Conservation (phyloP, 1,140 invertebrate genomes). For the Hypothenemus hampei region DNA sequence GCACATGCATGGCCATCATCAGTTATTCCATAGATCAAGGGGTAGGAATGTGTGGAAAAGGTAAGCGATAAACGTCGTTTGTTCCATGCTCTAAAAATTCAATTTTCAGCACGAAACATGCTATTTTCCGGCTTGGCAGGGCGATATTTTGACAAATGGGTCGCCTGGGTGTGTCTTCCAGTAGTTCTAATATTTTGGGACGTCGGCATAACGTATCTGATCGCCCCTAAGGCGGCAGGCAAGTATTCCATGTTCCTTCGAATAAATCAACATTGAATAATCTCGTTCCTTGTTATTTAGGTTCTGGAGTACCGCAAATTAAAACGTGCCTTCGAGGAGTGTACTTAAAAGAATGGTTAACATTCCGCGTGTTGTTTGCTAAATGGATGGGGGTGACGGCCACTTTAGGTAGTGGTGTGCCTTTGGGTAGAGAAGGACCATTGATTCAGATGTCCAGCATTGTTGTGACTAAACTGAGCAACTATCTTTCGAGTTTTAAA, state of each 20-base stretch:
- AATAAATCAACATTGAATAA: background rate
- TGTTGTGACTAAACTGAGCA: slow-evolving; percentile 89
- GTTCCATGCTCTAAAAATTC: background rate
- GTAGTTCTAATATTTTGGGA: slow-evolving; percentile 87
- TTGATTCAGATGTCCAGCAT: slow-evolving; percentile 96
- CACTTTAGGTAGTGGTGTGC: slow-evolving; percentile 90
- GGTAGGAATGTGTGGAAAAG: slow-evolving; percentile 84
- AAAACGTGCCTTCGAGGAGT: slow-evolving; percentile 97
- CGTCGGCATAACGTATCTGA: slow-evolving; percentile 87
- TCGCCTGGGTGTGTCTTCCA: slow-evolving; percentile 89
- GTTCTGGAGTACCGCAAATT: slow-evolving; percentile 98
- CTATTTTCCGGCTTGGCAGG: slow-evolving; percentile 77
- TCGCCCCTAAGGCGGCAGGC: slow-evolving; percentile 91
- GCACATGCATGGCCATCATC: slow-evolving; percentile 89
- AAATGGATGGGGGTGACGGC: slow-evolving; percentile 94
- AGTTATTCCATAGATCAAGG: slow-evolving; percentile 94
- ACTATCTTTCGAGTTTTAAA: slow-evolving; percentile 82
- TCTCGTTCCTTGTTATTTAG: slow-evolving; percentile 49
- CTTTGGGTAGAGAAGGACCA: slow-evolving; percentile 96
- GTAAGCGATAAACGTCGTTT: slow-evolving; percentile 9
- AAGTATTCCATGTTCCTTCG: slow-evolving; percentile 31
- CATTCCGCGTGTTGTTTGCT: slow-evolving; percentile 87
- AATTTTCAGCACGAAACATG: slow-evolving; percentile 76
- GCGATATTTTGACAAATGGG: slow-evolving; percentile 75
- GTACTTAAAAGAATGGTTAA: slow-evolving; percentile 93